A percentile compares a stretch with the other conserved stretches of the same genome.
Evolutionary conservation across 2,797 vertebrate genomes (phyloP).

Genomic region (Hippoglossus hippoglossus): DNA sequence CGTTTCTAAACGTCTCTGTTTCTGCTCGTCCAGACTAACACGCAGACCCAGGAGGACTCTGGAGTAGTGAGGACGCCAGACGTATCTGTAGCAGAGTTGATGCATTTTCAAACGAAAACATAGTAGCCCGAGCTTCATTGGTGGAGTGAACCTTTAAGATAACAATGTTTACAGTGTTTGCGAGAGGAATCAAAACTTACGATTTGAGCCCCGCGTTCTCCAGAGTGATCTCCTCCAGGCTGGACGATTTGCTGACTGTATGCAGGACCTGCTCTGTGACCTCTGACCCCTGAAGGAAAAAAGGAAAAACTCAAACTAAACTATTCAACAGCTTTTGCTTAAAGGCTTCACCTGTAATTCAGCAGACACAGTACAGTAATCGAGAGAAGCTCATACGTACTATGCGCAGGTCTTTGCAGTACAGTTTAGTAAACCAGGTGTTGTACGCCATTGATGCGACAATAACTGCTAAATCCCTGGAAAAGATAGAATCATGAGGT

Average conservation of each 20-base stretch:
- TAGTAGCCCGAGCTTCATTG: neutral
- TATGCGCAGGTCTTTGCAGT: slow-evolving; percentile 91
- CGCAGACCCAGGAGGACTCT: too few relatives aligned
- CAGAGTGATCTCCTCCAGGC: slow-evolving; percentile 92
- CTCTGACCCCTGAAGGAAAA: slow-evolving; percentile 87
- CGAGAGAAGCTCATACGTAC: slow-evolving; percentile 69
- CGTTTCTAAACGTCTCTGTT: too few relatives aligned
- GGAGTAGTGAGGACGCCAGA: too few relatives aligned
- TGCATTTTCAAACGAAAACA: too few relatives aligned
- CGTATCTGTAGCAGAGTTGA: too few relatives aligned
- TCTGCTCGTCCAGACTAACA: too few relatives aligned
- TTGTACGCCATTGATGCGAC: slow-evolving; percentile 93
- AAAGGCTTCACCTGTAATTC: neutral
- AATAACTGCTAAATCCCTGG: slow-evolving; percentile 91
- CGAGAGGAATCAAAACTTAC: slow-evolving; percentile 78
- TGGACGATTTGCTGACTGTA: slow-evolving; percentile 92
- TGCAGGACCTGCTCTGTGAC: slow-evolving; percentile 93
- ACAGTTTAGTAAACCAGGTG: slow-evolving; percentile 93
- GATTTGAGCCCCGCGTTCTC: slow-evolving; percentile 92
- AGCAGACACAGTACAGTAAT: neutral
- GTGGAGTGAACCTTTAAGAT: neutral
- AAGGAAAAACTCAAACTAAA: neutral
- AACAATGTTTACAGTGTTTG: neutral
- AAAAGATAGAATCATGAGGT: neutral
- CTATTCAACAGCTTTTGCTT: neutral